Conservation (phyloP, 2,888 invertebrate genomes). For the Choreutis nemorana region DNA sequence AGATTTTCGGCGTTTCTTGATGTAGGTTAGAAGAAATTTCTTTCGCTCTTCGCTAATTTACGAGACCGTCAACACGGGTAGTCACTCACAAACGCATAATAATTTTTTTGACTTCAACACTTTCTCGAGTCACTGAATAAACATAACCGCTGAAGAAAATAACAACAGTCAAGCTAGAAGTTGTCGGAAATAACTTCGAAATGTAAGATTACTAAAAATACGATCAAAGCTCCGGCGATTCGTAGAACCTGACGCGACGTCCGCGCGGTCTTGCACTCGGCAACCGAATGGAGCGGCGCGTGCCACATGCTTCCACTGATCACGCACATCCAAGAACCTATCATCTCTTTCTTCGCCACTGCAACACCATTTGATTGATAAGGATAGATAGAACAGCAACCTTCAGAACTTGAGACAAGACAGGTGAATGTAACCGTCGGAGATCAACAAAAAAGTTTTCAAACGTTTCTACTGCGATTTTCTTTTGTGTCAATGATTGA, state of each 20-base stretch:
- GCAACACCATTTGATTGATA: slow-evolving; percentile 29
- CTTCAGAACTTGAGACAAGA: slow-evolving; percentile 31
- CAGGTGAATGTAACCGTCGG: slow-evolving; percentile 54
- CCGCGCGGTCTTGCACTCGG: slow-evolving; percentile 35
- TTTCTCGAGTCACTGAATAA: background rate
- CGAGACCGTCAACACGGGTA: slow-evolving; percentile 27
- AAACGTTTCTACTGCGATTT: slow-evolving; percentile 37
- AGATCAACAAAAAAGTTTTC: slow-evolving; percentile 49
- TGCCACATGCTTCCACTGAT: slow-evolving; percentile 45
- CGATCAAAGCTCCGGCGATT: slow-evolving; percentile 45
- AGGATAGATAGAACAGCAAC: slow-evolving; percentile 28
- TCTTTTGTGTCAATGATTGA: slow-evolving; percentile 26
- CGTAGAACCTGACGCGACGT: slow-evolving; percentile 31
- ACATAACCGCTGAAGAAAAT: background rate
- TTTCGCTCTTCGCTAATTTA: slow-evolving; percentile 31
- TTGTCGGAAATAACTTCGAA: background rate
- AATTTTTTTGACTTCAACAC: background rate
- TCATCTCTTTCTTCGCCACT: slow-evolving; percentile 42
- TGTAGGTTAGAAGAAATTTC: slow-evolving; percentile 42
- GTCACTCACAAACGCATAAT: slow-evolving; percentile 2
- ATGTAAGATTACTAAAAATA: slow-evolving; percentile 26
- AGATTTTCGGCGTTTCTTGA: slow-evolving; percentile 33
- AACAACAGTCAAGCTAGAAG: background rate
- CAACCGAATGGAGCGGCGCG: slow-evolving; percentile 61
- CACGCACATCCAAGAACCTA: slow-evolving; percentile 23